These are phyloP conservation scores for Scelioninae gen. 2 DNA, from an alignment of 2,888 invertebrate genomes.

Conservation along the genomic window DNA sequence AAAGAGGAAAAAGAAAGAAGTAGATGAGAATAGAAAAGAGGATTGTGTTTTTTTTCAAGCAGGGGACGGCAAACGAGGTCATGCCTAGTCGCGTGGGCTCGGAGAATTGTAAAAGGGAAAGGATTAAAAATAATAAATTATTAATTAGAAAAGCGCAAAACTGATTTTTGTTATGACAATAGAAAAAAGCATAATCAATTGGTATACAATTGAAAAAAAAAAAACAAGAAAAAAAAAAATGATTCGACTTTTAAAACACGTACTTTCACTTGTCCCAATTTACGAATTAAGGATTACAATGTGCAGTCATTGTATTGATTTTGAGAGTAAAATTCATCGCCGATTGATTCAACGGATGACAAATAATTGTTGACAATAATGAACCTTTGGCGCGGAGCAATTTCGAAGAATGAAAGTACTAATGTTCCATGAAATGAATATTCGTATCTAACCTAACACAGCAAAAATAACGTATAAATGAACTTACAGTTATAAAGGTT, in stretches of 20 bases:
- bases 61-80: too few species aligned
- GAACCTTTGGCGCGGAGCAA: background rate
- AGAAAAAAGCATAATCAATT: background rate
- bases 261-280: slow-evolving; percentile 29
- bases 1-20: too few species aligned
- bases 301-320: background rate
- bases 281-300: background rate
- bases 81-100: too few species aligned
- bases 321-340: background rate
- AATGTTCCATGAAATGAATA: background rate
- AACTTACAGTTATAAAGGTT: slow-evolving; percentile 26
- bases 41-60: too few species aligned
- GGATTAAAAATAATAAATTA: too few species aligned
- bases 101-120: too few species aligned
- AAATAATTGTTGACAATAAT: background rate
- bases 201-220: background rate
- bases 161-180: background rate
- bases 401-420: background rate
- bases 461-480: background rate
- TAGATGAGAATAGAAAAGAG: too few species aligned
- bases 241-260: background rate
- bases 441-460: slow-evolving; percentile 2
- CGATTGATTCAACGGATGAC: background rate
- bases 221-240: background rate
- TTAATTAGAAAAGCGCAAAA: too few species aligned